Evolutionary conservation across 2,888 invertebrate species (phyloP).

Genomic region (Diploptera punctata): DNA sequence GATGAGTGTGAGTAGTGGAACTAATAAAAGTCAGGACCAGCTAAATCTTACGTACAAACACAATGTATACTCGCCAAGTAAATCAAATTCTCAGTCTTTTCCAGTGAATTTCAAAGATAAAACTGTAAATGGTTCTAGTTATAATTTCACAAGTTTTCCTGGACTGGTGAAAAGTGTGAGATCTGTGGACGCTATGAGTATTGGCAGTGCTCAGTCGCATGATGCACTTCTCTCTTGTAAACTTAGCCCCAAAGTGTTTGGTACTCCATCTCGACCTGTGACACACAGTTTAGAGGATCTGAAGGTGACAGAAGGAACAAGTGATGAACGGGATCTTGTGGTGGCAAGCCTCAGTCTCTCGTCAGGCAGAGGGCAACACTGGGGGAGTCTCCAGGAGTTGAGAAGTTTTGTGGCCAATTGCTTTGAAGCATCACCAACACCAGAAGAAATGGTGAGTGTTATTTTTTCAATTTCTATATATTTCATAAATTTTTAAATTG

Average conservation of each 20-base stretch:
- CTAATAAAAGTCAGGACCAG: slow-evolving; percentile 44
- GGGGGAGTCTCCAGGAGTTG: slow-evolving; percentile 72
- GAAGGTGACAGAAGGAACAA: slow-evolving; percentile 48
- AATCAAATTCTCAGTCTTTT: not conserved
- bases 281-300: slow-evolving; percentile 55
- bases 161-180: slow-evolving; percentile 27
- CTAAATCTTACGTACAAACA: slow-evolving; percentile 18
- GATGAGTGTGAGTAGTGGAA: slow-evolving; percentile 48
- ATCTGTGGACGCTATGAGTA: slow-evolving; percentile 39
- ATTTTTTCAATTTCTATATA: no score
- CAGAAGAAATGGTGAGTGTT: slow-evolving; percentile 37
- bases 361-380: slow-evolving; percentile 50
- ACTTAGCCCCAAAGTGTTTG: slow-evolving; percentile 71
- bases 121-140: slow-evolving; percentile 45
- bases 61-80: slow-evolving; percentile 10
- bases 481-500: no score
- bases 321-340: not conserved
- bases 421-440: slow-evolving; percentile 44
- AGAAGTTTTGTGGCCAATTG: slow-evolving; percentile 54
- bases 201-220: slow-evolving; percentile 38
- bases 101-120: slow-evolving; percentile 40
- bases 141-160: not conserved
- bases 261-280: slow-evolving; percentile 52
- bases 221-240: slow-evolving; percentile 58
- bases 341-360: slow-evolving; percentile 21